These are phyloP conservation scores for Oncorhynchus tshawytscha DNA, from an alignment of 2,113 vertebrate genomes.

Conservation along the genomic window DNA sequence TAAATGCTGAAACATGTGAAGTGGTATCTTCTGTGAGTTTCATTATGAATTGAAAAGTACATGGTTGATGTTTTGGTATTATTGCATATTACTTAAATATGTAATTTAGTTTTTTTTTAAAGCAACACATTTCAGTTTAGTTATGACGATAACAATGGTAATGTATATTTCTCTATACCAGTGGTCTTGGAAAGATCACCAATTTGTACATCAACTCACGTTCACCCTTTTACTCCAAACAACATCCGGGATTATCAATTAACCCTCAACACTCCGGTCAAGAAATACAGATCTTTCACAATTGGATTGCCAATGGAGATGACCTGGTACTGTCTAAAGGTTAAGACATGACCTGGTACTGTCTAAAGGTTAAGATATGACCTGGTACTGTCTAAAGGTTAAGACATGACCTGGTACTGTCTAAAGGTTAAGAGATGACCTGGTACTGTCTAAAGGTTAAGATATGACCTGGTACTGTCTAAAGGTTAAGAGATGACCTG, in stretches of 20 bases:
- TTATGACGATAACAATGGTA: constrained; percentile 15
- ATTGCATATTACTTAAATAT: constrained; percentile 34
- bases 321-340: too few species aligned
- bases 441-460: constrained; percentile 47
- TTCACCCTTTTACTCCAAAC: constrained; percentile 1
- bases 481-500: too few species aligned
- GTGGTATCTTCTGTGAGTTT: constrained; percentile 35
- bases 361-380: too few species aligned
- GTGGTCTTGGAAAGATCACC: constrained; percentile 26
- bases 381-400: too few species aligned
- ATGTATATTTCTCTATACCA: constrained; percentile 31
- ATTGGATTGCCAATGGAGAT: background rate
- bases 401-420: too few species aligned
- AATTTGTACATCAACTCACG: constrained; percentile 30
- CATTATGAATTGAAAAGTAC: constrained; percentile 59
- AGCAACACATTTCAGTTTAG: constrained; percentile 40
- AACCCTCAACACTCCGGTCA: background rate
- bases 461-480: background rate
- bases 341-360: too few species aligned
- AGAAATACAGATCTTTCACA: background rate
- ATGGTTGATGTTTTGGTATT: constrained; percentile 53
- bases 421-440: too few species aligned
- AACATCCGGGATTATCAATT: constrained; percentile 32
- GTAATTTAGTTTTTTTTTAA: constrained; percentile 47
- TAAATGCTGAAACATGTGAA: too few species aligned